Evolutionary conservation across 35 echinoderm and acorn worm species (phyloP), one percentile per base, ranked within the genome.

Genomic region (Anneissia japonica): DNA sequence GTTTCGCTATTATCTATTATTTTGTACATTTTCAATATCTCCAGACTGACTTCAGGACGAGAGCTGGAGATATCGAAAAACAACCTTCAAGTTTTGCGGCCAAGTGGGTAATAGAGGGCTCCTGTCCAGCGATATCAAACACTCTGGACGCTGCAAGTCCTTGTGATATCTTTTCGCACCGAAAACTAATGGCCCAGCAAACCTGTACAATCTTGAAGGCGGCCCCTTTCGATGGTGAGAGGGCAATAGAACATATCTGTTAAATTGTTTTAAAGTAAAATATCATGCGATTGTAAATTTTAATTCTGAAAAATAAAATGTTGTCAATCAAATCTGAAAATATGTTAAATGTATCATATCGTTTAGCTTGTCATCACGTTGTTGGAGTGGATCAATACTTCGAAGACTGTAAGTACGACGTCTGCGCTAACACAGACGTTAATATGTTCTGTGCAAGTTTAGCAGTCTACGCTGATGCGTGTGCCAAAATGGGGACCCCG

Each of bases 61-160:
- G 6, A 81, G 79, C 35, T 36, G 79, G 79, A 12, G 79, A 81
- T n/a, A 81, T 81, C 40, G 79, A 81, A 81, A 39, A 16, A 38
- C 79, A 81, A 40, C 36, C 79, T 16, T 37, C 79, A 4, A 29
- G 35, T 9, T 81, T 81, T 40, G 79, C 35, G 4, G 79, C 35
- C 23, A 81, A 81, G 36, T 81, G 79, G 79, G 23, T 39, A 11
- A 11, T 81, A 30, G 79, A 81, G 6, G 37, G 79, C 0, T 38
- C n/a, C 11, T 81, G 79, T 39, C 32, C n/a, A 36, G 0, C 37
- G 11, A 39, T 26, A 0, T 30, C 37, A 1, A 35, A 36, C 35
- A 36, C 14, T 81, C 32, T 39, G 38, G 40, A 36, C n/a, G 13
- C 1, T 9, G 51, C 7, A 11, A 64, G 38, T 81, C 79, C 79